phyloP scores from a whole-genome alignment of 1,140 invertebrate genomes.

The Sinonovacula constricta region DNA sequence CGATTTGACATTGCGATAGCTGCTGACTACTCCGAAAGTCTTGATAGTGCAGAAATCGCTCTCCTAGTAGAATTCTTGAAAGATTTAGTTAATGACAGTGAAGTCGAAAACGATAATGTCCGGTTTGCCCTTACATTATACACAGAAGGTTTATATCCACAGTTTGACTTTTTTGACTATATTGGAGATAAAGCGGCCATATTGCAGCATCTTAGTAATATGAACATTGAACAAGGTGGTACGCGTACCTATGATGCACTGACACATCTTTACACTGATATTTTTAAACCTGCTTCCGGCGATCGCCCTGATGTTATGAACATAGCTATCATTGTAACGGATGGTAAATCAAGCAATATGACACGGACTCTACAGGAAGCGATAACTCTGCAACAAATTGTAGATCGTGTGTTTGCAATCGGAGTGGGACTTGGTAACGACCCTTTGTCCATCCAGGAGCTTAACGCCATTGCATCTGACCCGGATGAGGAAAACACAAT shows the following conservation, averaged over 20 bases:
- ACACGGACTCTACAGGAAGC: no score
- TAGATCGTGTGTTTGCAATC: no score
- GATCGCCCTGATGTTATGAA: constrained; percentile 1
- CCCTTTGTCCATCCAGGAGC: no score
- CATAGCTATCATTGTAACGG: constrained; percentile 3
- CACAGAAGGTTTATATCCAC: not conserved
- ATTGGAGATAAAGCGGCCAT: not conserved
- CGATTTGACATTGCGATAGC: not conserved
- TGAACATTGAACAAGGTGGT: not conserved
- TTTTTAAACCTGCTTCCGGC: not conserved
- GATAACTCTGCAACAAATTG: no score
- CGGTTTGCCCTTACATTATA: not conserved
- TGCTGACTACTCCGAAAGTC: constrained; percentile 3
- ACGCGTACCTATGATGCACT: not conserved
- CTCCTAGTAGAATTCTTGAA: not conserved
- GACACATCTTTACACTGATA: not conserved
- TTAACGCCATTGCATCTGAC: no score
- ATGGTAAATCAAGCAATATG: no score
- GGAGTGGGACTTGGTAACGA: no score
- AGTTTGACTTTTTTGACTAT: not conserved
- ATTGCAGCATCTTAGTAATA: not conserved
- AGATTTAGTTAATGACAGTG: not conserved
- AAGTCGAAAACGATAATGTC: not conserved
- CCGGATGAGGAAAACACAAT: no score
- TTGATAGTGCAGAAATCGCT: not conserved